Conservation (phyloP, 2,888 invertebrate species). For the Panopea generosa region DNA sequence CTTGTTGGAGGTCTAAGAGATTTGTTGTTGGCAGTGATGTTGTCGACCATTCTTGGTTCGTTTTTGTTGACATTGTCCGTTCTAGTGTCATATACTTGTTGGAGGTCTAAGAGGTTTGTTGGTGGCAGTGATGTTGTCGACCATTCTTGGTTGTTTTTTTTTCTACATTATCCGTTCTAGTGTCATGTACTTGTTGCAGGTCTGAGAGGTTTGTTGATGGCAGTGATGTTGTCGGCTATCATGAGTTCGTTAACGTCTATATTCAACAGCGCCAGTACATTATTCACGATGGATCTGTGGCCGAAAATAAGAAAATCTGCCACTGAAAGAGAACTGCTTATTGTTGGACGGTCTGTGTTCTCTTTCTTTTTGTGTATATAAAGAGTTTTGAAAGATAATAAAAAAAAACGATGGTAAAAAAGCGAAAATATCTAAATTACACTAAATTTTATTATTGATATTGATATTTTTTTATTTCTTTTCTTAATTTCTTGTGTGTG, state of each 20-base stretch:
- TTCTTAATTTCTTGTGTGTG: too few species aligned
- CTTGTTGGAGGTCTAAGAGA: constrained; percentile 24
- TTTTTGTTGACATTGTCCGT: not conserved
- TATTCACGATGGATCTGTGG: constrained; percentile 71
- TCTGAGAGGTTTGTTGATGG: too few species aligned
- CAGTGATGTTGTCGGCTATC: too few species aligned
- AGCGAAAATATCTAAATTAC: too few species aligned
- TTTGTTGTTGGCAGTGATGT: constrained; percentile 24
- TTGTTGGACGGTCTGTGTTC: constrained; percentile 60
- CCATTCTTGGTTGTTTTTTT: constrained; percentile 69
- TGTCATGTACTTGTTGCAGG: too few species aligned
- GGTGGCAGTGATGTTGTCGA: constrained; percentile 68
- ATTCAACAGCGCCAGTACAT: constrained; percentile 69
- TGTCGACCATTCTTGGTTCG: not conserved
- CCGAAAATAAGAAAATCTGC: constrained; percentile 43
- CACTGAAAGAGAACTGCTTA: constrained; percentile 57
- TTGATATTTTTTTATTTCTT: too few species aligned
- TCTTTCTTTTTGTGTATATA: not conserved
- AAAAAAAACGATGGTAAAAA: not conserved
- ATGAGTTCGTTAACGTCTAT: too few species aligned
- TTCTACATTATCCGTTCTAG: too few species aligned
- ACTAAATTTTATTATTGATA: too few species aligned
- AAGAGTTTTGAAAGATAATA: not conserved
- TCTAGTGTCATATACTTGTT: too few species aligned
- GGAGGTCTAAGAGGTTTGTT: constrained; percentile 69